Percentiles rank a stretch among this genome's conserved stretches.
These are phyloP conservation scores for Drosophila santomea DNA, from an alignment of 1,140 invertebrate genomes.

Conservation along the genomic window DNA sequence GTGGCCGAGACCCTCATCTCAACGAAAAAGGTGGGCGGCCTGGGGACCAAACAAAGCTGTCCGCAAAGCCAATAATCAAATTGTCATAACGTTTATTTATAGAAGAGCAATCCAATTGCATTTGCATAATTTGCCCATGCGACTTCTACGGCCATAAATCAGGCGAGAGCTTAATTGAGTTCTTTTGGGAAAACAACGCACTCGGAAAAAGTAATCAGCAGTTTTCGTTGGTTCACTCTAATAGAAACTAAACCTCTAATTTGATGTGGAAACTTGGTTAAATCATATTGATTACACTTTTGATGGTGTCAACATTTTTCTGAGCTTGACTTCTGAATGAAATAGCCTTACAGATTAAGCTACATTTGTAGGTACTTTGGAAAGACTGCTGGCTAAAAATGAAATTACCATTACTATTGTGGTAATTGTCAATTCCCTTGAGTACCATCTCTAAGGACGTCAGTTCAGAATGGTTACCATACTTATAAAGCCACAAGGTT, in stretches of 20 bases:
- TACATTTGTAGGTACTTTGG: background rate
- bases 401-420: background rate
- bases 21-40: background rate
- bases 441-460: constrained; percentile 1
- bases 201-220: constrained; percentile 8
- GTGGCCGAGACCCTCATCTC: constrained; percentile 12
- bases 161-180: constrained; percentile 61
- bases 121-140: constrained; percentile 69
- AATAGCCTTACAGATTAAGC: background rate
- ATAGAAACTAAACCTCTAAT: background rate
- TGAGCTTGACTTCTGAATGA: background rate
- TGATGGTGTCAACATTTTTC: background rate
- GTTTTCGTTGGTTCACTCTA: background rate
- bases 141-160: constrained; percentile 51
- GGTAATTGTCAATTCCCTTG: background rate
- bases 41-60: constrained; percentile 24
- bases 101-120: constrained; percentile 61
- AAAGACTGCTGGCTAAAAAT: background rate
- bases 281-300: no score
- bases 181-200: constrained; percentile 35
- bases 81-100: constrained; percentile 80
- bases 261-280: no score
- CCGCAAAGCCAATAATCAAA: constrained; percentile 72
- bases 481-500: constrained; percentile 21
- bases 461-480: background rate